phyloP scores from a whole-genome alignment of 1,140 invertebrate species.

The Macrotrachela quadricornifera region DNA sequence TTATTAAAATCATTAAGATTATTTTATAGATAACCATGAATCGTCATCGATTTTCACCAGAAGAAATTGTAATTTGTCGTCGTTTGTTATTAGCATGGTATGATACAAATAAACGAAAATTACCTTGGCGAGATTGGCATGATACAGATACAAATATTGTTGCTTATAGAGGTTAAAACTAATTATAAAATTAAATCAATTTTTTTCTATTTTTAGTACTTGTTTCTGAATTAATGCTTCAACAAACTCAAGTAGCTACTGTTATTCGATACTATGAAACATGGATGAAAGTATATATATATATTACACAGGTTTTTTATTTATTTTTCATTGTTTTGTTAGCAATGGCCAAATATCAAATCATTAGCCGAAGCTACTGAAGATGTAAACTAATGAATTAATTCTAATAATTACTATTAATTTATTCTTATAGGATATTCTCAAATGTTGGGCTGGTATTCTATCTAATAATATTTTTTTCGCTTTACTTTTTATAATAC shows the following conservation, averaged over 20 bases:
- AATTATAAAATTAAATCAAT: too few relatives aligned
- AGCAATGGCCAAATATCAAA: too few relatives aligned
- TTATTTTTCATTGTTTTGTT: too few relatives aligned
- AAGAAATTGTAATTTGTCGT: slow-evolving; percentile 14
- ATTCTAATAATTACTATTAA: too few relatives aligned
- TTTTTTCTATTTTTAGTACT: slow-evolving; percentile 20
- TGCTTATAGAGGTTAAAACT: neutral
- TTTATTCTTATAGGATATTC: too few relatives aligned
- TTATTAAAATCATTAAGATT: too few relatives aligned
- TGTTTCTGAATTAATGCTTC: slow-evolving; percentile 37
- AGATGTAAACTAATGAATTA: too few relatives aligned
- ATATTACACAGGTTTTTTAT: neutral
- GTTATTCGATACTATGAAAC: slow-evolving; percentile 33
- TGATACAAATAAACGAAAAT: slow-evolving; percentile 22
- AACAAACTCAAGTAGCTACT: slow-evolving; percentile 35
- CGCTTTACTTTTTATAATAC: too few relatives aligned
- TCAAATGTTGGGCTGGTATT: too few relatives aligned
- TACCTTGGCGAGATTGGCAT: slow-evolving; percentile 28
- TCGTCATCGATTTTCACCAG: slow-evolving; percentile 12
- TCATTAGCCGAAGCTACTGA: too few relatives aligned
- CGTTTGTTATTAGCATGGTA: slow-evolving; percentile 24
- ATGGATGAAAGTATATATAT: slow-evolving; percentile 27
- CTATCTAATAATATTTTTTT: too few relatives aligned
- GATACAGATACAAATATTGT: neutral
- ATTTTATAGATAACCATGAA: too few relatives aligned